A percentile compares a stretch with the other conserved stretches of the same genome.
phyloP scores from a whole-genome alignment of 2,113 vertebrate genomes.

The Hypocryptadius cinnamomeus region DNA sequence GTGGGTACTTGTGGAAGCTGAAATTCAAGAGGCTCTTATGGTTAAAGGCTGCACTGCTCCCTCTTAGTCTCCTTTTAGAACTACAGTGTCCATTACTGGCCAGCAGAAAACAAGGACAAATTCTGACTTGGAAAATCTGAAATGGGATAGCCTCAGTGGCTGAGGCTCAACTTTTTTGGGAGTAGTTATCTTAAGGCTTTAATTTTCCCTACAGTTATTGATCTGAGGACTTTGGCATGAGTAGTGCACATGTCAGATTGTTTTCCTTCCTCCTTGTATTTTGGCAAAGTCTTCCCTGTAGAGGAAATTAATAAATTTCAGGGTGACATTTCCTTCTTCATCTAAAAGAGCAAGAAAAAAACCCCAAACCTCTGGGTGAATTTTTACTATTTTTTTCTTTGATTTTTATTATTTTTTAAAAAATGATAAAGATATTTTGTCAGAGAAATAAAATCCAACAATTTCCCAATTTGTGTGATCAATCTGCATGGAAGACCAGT shows the following conservation, averaged over 20 bases:
- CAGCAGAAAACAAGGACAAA: background rate
- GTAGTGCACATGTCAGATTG: background rate
- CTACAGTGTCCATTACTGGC: background rate
- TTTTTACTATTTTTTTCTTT: background rate
- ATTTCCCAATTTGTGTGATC: background rate
- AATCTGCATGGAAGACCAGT: background rate
- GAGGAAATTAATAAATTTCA: slow-evolving; percentile 23
- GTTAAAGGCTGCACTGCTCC: background rate
- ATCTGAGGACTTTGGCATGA: background rate
- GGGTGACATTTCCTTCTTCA: slow-evolving; percentile 6
- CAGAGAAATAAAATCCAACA: background rate
- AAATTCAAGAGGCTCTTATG: background rate
- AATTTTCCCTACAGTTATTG: background rate
- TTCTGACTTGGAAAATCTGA: background rate
- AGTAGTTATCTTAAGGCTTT: background rate
- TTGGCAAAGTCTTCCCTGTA: background rate
- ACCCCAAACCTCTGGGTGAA: background rate
- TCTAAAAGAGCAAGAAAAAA: background rate
- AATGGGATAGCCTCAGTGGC: background rate
- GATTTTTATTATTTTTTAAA: background rate
- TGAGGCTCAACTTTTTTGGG: background rate
- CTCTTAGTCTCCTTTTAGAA: background rate
- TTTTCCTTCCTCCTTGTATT: background rate
- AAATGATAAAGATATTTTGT: background rate
- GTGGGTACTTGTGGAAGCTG: background rate